phyloP scores from a whole-genome alignment of 1,140 invertebrate species.

The Grapholita molesta region DNA sequence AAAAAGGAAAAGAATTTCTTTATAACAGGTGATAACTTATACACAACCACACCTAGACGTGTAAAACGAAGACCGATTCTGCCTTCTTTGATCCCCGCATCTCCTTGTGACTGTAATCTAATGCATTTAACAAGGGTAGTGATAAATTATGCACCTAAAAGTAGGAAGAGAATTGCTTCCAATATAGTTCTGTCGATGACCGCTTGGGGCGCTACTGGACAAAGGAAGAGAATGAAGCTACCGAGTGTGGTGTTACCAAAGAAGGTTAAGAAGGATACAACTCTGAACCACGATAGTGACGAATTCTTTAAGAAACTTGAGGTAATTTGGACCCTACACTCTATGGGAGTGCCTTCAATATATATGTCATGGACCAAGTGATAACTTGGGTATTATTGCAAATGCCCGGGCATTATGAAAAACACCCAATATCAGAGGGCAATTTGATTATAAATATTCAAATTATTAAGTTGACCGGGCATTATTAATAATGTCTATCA shows the following conservation, averaged over 20 bases:
- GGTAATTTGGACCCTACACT: constrained; percentile 48
- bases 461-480: too few relatives aligned
- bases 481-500: too few relatives aligned
- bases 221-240: constrained; percentile 53
- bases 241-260: constrained; percentile 41
- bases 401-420: too few relatives aligned
- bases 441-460: too few relatives aligned
- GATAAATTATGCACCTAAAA: constrained; percentile 54
- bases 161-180: constrained; percentile 48
- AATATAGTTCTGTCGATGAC: constrained; percentile 57
- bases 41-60: constrained; percentile 32
- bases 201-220: constrained; percentile 43
- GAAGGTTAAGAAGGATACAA: constrained; percentile 45
- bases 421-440: too few relatives aligned
- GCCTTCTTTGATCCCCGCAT: constrained; percentile 26
- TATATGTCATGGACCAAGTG: too few relatives aligned
- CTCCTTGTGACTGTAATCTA: constrained; percentile 48
- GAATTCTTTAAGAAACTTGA: constrained; percentile 70
- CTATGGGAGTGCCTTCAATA: too few relatives aligned
- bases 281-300: constrained; percentile 45
- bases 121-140: constrained; percentile 61
- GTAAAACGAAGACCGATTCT: constrained; percentile 40
- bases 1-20: constrained; percentile 37
- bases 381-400: too few relatives aligned
- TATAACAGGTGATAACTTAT: constrained; percentile 39